Percentiles rank a stretch among this genome's conserved stretches.
Evolutionary conservation across 2,888 invertebrate genomes (phyloP).

Genomic region (Coecobrya sp.): DNA sequence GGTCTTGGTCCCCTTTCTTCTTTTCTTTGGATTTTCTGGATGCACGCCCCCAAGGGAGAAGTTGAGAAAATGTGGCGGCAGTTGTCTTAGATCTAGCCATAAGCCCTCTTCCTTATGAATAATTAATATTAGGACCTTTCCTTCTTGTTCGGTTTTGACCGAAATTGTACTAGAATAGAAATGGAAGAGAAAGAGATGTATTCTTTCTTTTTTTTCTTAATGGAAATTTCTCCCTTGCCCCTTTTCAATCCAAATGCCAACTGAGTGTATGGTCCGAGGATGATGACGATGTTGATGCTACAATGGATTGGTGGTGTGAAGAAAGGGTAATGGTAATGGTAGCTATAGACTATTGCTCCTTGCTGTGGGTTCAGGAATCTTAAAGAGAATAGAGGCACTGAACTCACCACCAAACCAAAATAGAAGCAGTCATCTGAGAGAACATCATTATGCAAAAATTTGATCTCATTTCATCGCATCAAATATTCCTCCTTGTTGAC

Average conservation of each 20-base stretch:
- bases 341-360: too few relatives aligned
- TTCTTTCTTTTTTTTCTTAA: not conserved
- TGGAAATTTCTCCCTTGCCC: slow-evolving; percentile 28
- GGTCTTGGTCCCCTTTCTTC: slow-evolving; percentile 30
- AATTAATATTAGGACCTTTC: slow-evolving; percentile 77
- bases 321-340: slow-evolving; percentile 30
- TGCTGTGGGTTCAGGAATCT: not conserved
- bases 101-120: slow-evolving; percentile 79
- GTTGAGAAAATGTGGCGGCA: slow-evolving; percentile 70
- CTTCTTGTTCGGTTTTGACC: slow-evolving; percentile 67
- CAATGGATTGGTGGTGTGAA: slow-evolving; percentile 33
- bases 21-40: slow-evolving; percentile 27
- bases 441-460: slow-evolving; percentile 66
- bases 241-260: slow-evolving; percentile 57
- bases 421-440: slow-evolving; percentile 3
- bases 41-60: slow-evolving; percentile 66
- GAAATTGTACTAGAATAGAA: slow-evolving; percentile 10
- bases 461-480: slow-evolving; percentile 65
- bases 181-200: not conserved
- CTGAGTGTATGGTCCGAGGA: not conserved
- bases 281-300: not conserved
- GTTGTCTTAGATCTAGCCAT: slow-evolving; percentile 79
- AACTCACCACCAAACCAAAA: not conserved
- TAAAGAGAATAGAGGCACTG: not conserved
- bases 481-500: slow-evolving; percentile 45